phyloP scores from a whole-genome alignment of 2,113 vertebrate species.

The Ornithorhynchus anatinus region DNA sequence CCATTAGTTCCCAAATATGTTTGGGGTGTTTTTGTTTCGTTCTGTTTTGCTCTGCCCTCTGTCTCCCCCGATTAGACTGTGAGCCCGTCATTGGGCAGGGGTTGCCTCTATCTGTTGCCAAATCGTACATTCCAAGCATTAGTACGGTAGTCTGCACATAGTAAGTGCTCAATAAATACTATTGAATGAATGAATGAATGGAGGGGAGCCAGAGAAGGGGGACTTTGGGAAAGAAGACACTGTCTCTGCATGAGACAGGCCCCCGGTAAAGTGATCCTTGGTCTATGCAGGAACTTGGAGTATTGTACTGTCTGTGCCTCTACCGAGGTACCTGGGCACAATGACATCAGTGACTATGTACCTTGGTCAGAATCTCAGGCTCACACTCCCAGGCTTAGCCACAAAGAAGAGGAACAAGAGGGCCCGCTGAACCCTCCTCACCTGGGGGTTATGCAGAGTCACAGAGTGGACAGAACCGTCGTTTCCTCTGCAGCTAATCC shows the following conservation, averaged over 20 bases:
- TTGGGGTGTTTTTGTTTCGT: too few relatives aligned
- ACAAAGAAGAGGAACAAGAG: neutral
- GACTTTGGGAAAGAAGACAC: neutral
- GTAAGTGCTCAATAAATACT: too few relatives aligned
- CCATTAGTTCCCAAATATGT: too few relatives aligned
- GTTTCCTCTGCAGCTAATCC: neutral
- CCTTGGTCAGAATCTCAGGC: neutral
- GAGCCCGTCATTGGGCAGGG: neutral
- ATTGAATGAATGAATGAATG: fast-evolving
- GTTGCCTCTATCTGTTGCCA: too few relatives aligned
- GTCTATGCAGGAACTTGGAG: conserved; percentile 6
- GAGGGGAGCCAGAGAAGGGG: neutral
- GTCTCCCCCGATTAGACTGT: neutral
- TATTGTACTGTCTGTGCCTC: neutral
- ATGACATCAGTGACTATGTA: neutral
- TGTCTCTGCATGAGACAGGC: neutral
- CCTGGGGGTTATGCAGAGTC: neutral
- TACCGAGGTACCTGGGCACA: conserved; percentile 2
- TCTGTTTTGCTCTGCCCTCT: too few relatives aligned
- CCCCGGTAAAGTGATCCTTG: conserved; percentile 21
- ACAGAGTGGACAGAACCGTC: neutral
- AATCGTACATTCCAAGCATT: too few relatives aligned
- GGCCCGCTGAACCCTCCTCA: neutral
- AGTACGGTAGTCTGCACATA: too few relatives aligned
- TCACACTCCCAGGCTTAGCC: neutral